phyloP scores from a whole-genome alignment of 2,888 invertebrate genomes.

The Acrobasis suavella region DNA sequence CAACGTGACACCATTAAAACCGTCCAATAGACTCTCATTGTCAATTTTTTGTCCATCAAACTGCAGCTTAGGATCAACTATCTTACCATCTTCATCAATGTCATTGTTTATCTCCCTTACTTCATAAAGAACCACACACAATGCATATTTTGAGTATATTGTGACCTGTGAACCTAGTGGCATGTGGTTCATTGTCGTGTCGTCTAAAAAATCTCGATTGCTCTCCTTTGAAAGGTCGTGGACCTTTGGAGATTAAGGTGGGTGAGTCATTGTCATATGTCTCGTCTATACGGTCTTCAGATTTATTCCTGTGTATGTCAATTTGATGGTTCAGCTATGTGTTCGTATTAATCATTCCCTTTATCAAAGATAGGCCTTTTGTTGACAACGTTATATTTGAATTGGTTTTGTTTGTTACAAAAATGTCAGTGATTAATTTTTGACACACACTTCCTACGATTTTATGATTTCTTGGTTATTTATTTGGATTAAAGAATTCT shows the following conservation, averaged over 20 bases:
- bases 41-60: slow-evolving; percentile 49
- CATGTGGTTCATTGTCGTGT: slow-evolving; percentile 46
- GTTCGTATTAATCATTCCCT: neutral
- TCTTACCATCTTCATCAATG: slow-evolving; percentile 50
- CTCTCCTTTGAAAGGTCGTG: slow-evolving; percentile 53
- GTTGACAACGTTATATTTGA: neutral
- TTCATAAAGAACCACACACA: slow-evolving; percentile 62
- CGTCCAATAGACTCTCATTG: slow-evolving; percentile 49
- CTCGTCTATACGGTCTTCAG: slow-evolving; percentile 32
- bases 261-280: slow-evolving; percentile 57
- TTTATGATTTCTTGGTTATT: too few relatives aligned
- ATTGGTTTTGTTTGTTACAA: too few relatives aligned
- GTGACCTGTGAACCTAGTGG: slow-evolving; percentile 68
- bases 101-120: slow-evolving; percentile 63
- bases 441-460: too few relatives aligned
- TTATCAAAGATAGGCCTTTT: neutral
- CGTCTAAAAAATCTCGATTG: slow-evolving; percentile 34
- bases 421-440: too few relatives aligned
- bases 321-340: slow-evolving; percentile 7
- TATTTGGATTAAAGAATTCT: too few relatives aligned
- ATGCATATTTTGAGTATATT: slow-evolving; percentile 78
- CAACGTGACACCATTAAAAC: slow-evolving; percentile 40
- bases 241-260: slow-evolving; percentile 56
- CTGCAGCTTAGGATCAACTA: slow-evolving; percentile 44
- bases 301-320: slow-evolving; percentile 14